These are phyloP conservation scores for Brachyhypopomus gauderio DNA, from an alignment of 2,113 vertebrate genomes.

Conservation along the genomic window DNA sequence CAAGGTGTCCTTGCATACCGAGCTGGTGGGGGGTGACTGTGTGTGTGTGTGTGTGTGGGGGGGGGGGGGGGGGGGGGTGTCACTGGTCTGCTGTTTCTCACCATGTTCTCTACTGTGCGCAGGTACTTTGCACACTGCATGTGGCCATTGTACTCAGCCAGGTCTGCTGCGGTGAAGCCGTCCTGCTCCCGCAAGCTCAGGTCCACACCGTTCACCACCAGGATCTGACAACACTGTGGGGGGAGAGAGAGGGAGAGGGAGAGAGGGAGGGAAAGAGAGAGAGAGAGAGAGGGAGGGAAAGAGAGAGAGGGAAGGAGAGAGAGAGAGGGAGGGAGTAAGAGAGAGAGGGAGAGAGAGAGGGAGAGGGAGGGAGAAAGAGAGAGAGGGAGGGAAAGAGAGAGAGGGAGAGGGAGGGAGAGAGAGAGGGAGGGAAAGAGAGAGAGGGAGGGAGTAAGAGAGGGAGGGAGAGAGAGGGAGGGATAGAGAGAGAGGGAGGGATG, in stretches of 20 bases:
- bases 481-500: too few relatives aligned
- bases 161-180: constrained; percentile 88
- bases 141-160: constrained; percentile 92
- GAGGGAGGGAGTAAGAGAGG: too few relatives aligned
- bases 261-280: neutral
- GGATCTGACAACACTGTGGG: constrained; percentile 92
- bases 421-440: too few relatives aligned
- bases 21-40: too few relatives aligned
- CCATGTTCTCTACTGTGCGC: constrained; percentile 94
- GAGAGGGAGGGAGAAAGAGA: neutral
- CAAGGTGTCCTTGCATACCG: neutral
- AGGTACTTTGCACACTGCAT: constrained; percentile 93
- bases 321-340: too few relatives aligned
- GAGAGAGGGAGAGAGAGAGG: too few relatives aligned
- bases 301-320: too few relatives aligned
- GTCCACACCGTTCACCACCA: constrained; percentile 93
- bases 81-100: constrained; percentile 59
- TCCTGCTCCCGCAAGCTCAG: constrained; percentile 87
- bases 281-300: too few relatives aligned
- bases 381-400: neutral
- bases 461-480: too few relatives aligned
- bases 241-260: neutral
- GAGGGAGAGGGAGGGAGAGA: too few relatives aligned
- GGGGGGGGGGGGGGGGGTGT: too few relatives aligned
- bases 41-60: neutral